phyloP scores from a whole-genome alignment of 2,113 vertebrate species.

The Illadopsis cleaveri region DNA sequence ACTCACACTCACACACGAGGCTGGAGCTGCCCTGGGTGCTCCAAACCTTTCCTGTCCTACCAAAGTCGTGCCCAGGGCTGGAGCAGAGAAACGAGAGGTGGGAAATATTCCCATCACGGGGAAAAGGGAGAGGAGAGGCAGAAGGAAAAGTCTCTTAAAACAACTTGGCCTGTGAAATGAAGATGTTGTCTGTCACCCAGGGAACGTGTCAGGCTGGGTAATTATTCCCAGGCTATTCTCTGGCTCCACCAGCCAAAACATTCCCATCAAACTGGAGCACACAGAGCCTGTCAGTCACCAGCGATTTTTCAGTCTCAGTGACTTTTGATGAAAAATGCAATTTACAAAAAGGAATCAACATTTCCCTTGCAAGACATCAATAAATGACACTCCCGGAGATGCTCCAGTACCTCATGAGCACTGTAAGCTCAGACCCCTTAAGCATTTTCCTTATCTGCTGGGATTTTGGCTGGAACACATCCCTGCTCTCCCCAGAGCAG shows the following conservation, averaged over 20 bases:
- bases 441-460: not conserved
- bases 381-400: not conserved
- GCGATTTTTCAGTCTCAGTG: slow-evolving; percentile 19
- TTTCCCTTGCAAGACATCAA: slow-evolving; percentile 29
- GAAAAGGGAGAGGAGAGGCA: not conserved
- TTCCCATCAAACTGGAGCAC: not conserved
- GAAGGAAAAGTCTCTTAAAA: not conserved
- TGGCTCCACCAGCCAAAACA: not conserved
- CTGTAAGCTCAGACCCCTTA: not conserved
- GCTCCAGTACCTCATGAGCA: not conserved
- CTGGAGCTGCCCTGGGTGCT: not conserved
- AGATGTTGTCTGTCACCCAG: slow-evolving; percentile 31
- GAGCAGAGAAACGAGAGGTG: not conserved
- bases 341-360: slow-evolving; percentile 42
- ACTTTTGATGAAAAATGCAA: slow-evolving; percentile 44
- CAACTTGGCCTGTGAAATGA: not conserved
- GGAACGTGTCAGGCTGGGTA: not conserved
- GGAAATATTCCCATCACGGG: accelerated
- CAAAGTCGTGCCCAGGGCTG: not conserved
- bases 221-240: slow-evolving; percentile 16
- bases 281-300: slow-evolving; percentile 17
- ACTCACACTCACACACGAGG: not conserved
- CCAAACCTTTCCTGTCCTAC: accelerated
- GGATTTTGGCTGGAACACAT: not conserved
- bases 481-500: not conserved